Conservation (phyloP, 2,797 vertebrate species). For the Denticeps clupeoides region DNA sequence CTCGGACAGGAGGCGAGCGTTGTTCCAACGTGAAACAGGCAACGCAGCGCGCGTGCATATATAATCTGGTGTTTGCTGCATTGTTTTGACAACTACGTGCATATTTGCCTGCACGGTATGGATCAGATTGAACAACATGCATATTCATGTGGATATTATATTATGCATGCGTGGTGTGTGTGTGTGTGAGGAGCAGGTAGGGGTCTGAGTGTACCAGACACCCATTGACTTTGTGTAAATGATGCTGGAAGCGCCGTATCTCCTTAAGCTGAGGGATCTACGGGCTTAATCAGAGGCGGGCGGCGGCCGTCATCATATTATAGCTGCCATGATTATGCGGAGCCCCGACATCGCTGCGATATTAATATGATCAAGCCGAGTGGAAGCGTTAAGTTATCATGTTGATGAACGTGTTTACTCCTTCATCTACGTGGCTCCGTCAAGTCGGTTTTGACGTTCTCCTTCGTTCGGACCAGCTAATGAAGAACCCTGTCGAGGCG, state of each 20-base stretch:
- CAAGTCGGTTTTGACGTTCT: constrained; percentile 27
- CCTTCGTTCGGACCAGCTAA: no score
- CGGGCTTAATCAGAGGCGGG: constrained; percentile 47
- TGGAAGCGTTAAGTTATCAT: constrained; percentile 31
- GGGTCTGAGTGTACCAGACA: background rate
- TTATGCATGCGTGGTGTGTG: no score
- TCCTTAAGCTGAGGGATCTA: constrained; percentile 54
- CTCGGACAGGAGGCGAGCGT: background rate
- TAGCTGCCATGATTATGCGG: constrained; percentile 63
- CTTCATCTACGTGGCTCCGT: no score
- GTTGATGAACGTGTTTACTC: constrained; percentile 57
- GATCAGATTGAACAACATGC: no score
- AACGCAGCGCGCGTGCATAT: no score
- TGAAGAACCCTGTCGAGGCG: no score
- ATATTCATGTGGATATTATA: no score
- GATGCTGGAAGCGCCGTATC: constrained; percentile 36
- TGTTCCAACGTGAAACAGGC: no score
- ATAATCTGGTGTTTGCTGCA: no score
- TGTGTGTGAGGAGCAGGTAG: background rate
- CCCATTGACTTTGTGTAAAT: constrained; percentile 34
- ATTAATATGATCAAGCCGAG: constrained; percentile 56
- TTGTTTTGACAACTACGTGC: no score
- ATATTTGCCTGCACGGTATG: no score
- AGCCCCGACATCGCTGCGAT: constrained; percentile 11
- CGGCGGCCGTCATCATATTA: constrained; percentile 62